Percentiles rank a stretch among this genome's conserved stretches.
These are phyloP conservation scores for Melieria picta DNA, from an alignment of 2,888 invertebrate species.

Conservation along the genomic window DNA sequence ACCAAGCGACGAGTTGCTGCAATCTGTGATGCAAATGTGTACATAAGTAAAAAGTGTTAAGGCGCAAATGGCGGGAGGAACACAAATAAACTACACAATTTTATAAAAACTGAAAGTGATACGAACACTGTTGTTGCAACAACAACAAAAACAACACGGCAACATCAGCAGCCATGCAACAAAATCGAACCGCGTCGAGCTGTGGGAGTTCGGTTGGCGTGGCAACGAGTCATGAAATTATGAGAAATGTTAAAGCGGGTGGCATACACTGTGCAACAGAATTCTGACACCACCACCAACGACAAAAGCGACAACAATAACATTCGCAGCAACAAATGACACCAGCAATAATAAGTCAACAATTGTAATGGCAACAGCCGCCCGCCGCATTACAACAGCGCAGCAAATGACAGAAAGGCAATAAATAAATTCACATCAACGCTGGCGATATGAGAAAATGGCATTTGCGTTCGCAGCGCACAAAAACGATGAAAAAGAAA, in stretches of 20 bases:
- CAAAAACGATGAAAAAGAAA: not conserved
- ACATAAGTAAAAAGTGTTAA: conserved; percentile 11
- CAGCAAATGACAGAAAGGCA: conserved; percentile 13
- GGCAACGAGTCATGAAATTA: not conserved
- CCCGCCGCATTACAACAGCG: too few relatives aligned
- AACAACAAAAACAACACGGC: conserved; percentile 12
- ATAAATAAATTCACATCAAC: conserved; percentile 22
- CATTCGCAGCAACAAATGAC: not conserved
- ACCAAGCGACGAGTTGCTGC: too few relatives aligned
- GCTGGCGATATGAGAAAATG: conserved; percentile 23
- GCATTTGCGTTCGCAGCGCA: not conserved
- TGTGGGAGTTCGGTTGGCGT: not conserved
- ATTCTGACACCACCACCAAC: conserved; percentile 19
- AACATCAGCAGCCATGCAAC: not conserved
- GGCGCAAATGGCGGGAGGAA: too few relatives aligned
- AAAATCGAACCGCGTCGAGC: not conserved
- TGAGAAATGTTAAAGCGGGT: conserved; percentile 15
- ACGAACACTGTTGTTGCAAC: not conserved
- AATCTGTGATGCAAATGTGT: not conserved
- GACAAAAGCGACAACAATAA: not conserved
- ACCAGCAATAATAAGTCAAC: not conserved
- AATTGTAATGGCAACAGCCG: conserved; percentile 6
- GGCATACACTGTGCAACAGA: conserved; percentile 6
- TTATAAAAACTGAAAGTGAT: conserved; percentile 21
- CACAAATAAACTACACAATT: too few relatives aligned